Evolutionary conservation across 2,888 invertebrate genomes (phyloP).

Genomic region (Cybosia mesomella): DNA sequence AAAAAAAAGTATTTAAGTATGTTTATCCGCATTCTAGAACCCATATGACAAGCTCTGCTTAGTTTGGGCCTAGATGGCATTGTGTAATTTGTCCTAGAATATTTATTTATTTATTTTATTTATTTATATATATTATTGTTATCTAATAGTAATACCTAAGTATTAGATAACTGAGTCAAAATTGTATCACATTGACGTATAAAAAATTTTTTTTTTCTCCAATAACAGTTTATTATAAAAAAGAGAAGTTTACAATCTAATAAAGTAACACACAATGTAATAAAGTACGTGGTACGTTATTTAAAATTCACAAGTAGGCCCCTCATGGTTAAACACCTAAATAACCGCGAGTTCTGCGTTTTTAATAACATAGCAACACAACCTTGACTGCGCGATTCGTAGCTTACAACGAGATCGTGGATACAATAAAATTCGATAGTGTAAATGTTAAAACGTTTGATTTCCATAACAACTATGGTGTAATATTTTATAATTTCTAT

Average conservation of each 20-base stretch:
- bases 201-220: background rate
- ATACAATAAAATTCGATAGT: slow-evolving; percentile 50
- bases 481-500: background rate
- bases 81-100: too few relatives aligned
- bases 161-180: background rate
- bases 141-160: background rate
- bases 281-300: background rate
- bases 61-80: too few relatives aligned
- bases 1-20: too few relatives aligned
- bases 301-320: slow-evolving; percentile 52
- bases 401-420: slow-evolving; percentile 59
- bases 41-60: too few relatives aligned
- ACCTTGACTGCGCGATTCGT: slow-evolving; percentile 61
- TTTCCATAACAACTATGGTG: slow-evolving; percentile 13
- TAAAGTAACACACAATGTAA: background rate
- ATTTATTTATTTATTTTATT: too few relatives aligned
- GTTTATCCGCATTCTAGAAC: too few relatives aligned
- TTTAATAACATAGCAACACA: slow-evolving; percentile 60
- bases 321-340: slow-evolving; percentile 55
- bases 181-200: background rate
- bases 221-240: background rate
- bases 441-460: slow-evolving; percentile 34
- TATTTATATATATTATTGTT: background rate
- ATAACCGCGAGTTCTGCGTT: slow-evolving; percentile 57
- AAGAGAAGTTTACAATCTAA: background rate